Percentiles rank a stretch among this genome's conserved stretches.
phyloP scores from a whole-genome alignment of 2,113 vertebrate species.

The Syrmaticus mikado region DNA sequence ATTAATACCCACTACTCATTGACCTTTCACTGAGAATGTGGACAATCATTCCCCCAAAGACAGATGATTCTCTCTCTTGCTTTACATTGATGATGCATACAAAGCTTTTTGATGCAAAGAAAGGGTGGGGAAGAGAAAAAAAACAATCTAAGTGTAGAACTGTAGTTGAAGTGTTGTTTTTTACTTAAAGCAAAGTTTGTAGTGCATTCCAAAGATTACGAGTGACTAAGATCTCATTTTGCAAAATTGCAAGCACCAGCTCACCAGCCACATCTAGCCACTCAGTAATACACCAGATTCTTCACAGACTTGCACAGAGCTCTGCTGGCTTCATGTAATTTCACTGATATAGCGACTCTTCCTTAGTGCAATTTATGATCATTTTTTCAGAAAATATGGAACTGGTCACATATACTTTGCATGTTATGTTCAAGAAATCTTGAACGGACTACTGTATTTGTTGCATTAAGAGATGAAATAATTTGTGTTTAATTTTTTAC shows the following conservation, averaged over 20 bases:
- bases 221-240: neutral
- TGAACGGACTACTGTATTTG: neutral
- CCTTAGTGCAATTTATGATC: neutral
- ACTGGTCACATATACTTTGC: neutral
- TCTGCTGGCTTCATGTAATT: neutral
- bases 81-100: constrained; percentile 56
- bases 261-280: neutral
- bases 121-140: neutral
- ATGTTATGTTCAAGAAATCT: neutral
- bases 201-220: neutral
- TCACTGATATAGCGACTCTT: neutral
- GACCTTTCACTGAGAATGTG: constrained; percentile 74
- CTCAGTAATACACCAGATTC: neutral
- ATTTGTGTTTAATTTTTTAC: neutral
- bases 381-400: neutral
- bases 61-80: constrained; percentile 67
- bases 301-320: neutral
- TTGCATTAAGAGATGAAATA: neutral
- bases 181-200: neutral
- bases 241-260: neutral
- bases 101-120: constrained; percentile 39
- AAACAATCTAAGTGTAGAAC: neutral
- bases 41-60: constrained; percentile 72
- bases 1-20: constrained; percentile 79
- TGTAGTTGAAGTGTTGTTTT: neutral